Evolutionary conservation across 2,113 vertebrate species (phyloP), one percentile per base, ranked within the genome.

Genomic region (Notothenia coriiceps): DNA sequence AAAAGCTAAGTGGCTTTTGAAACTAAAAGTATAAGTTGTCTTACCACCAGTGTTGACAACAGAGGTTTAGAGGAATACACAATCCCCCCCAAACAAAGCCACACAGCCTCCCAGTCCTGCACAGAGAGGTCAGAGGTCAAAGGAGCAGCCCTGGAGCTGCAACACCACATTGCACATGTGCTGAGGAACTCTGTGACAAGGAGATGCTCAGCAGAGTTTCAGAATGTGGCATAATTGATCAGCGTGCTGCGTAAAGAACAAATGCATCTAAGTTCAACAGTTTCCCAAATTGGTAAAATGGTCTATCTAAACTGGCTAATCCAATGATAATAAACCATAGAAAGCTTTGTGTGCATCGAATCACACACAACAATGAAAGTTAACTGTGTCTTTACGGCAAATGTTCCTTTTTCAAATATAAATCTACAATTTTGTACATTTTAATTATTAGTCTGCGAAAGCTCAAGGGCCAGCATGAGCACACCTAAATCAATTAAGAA

Each of bases 101-200:
- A 14, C 11, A 15, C 64, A 25, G 46, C 29, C 50, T 17, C 20
- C 1, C 18, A 10, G 52, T 15, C 22, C 50, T 84, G n/a, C 43
- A 67, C 12, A 13, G 0, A 2, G 61, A 74, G 82, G 85, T 85
- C 82, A 75, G 59, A 85, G 82, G 85, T 89, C 70, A 76, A 6
- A 29, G 60, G 55, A 73, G 68, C 71, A 77, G 69, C 49, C 78
- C 47, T 51, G 33, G 61, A 77, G 77, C 79, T 65, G 35, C 12
- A 25, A 66, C 0, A 20, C 12, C 82, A 79, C 51, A 63, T 46
- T 65, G 2, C 64, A 57, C 68, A 70, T 25, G 52, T 73, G 44
- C 22, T 14, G 9, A 49, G 64, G 13, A 4, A 20, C 20, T 12
- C 1, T 51, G 22, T 46, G 29, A 13, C 5, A 43, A 50, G 22